Evolutionary conservation across 2,888 invertebrate genomes (phyloP).

Genomic region (Brenthis ino): DNA sequence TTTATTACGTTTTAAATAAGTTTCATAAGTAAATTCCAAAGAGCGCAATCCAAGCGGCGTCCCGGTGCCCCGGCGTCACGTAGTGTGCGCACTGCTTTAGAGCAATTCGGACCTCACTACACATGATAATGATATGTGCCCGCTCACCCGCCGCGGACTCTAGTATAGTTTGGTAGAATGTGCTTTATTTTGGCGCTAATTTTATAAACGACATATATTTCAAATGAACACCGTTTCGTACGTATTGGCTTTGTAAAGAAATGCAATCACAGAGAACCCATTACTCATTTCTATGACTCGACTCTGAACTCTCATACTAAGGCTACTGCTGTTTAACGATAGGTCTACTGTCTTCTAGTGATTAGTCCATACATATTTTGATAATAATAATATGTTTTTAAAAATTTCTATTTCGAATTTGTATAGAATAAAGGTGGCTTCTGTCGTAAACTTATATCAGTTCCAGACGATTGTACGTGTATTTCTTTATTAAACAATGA

Average conservation of each 20-base stretch:
- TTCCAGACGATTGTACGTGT: background rate
- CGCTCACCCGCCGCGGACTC: background rate
- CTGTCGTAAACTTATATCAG: background rate
- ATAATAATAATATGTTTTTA: too few relatives aligned
- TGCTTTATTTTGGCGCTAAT: slow-evolving; percentile 18
- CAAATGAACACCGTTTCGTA: background rate
- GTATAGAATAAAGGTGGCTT: too few relatives aligned
- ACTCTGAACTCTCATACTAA: too few relatives aligned
- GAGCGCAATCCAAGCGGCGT: too few relatives aligned
- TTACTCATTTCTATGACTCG: too few relatives aligned
- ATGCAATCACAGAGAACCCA: background rate
- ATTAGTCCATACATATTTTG: too few relatives aligned
- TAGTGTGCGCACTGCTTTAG: slow-evolving; percentile 30
- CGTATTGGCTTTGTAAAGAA: slow-evolving; percentile 9
- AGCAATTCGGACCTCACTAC: too few relatives aligned
- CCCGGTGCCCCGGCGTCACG: background rate
- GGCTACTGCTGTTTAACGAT: too few relatives aligned
- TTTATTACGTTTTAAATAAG: too few relatives aligned
- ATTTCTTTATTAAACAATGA: slow-evolving; percentile 12
- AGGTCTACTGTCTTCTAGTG: too few relatives aligned
- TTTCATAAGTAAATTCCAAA: too few relatives aligned
- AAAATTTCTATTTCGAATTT: too few relatives aligned
- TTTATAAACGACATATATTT: background rate
- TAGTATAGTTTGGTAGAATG: slow-evolving; percentile 6
- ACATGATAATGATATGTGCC: background rate